phyloP scores from a whole-genome alignment of 2,113 vertebrate genomes.

The Oenanthe oenanthe region DNA sequence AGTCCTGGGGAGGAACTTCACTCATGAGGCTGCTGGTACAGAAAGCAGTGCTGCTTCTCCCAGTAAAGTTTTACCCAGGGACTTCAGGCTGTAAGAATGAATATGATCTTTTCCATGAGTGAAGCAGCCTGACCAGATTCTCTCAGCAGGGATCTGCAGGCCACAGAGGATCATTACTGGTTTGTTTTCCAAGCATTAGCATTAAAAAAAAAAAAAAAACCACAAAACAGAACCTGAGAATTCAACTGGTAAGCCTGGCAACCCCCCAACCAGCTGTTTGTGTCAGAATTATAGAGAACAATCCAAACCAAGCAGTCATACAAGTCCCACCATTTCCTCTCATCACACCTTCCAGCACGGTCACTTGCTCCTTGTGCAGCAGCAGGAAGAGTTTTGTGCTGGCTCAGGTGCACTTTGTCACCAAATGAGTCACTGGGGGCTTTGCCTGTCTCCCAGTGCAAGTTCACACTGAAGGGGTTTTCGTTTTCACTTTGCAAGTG shows the following conservation, averaged over 20 bases:
- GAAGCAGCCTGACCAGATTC: not conserved
- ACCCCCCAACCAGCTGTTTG: not conserved
- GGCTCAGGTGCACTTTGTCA: not conserved
- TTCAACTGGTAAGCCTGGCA: not conserved
- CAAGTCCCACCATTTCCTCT: rapidly evolving
- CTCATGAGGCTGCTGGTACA: not conserved
- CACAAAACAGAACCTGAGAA: not conserved
- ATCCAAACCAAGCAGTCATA: not conserved
- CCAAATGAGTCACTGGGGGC: not conserved
- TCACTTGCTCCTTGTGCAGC: not conserved
- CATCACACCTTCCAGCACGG: not conserved
- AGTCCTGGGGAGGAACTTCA: not conserved
- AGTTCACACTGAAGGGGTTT: not conserved
- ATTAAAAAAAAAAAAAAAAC: not conserved
- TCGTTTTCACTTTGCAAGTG: not conserved
- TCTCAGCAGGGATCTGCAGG: not conserved
- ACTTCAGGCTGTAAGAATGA: not conserved
- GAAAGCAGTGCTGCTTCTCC: not conserved
- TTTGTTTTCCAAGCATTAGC: not conserved
- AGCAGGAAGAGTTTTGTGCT: not conserved
- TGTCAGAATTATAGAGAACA: not conserved
- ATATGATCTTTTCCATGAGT: not conserved
- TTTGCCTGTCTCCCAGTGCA: rapidly evolving
- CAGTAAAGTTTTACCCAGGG: not conserved
- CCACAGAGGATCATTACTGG: not conserved